Evolutionary conservation across 2,797 vertebrate genomes (phyloP), one percentile per base, ranked within the genome.

Genomic region (Eospalax fontanierii): DNA sequence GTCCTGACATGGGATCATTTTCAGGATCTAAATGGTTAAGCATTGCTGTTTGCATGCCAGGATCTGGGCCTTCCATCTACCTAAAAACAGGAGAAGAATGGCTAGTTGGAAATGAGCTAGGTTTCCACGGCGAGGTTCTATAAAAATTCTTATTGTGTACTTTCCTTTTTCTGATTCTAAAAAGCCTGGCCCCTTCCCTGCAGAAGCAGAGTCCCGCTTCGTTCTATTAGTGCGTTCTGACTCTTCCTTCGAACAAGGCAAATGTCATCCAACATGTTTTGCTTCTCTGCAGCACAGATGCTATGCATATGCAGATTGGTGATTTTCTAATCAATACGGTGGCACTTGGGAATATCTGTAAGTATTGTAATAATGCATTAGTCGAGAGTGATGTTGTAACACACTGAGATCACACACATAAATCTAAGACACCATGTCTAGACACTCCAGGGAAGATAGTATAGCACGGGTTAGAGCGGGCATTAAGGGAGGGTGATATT

Each of bases 321-420:
- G 98, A 99, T 99, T 99, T 99, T 99, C 99, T 99, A 99, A 99
- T 99, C 99, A 99, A 99, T 99, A 99, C 98, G 92, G 97, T 97
- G 98, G 97, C 99, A 98, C 99, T 99, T 98, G 99, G 99, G 99
- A 99, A 98, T 98, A 98, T 99, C 98, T 99, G 98, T 98, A 99
- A 99, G 98, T 99, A 99, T 98, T 98, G 98, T 98, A 98, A 99
- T 98, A 98, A 98, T 98, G 98, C 98, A 98, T 98, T 98, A 98
- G 98, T 98, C 98, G 98, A 98, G 98, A 99, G 97, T 97, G 98
- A 99, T 98, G 98, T 98, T 98, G 98, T 98, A 98, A 98, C 99
- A 99, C 98, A 98, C 98, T 98, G 98, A 99, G 98, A 98, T 98
- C 98, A 98, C 98, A 98, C 98, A 98, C 98, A 99, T 99, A 98